Percentiles rank a stretch among this genome's conserved stretches.
Evolutionary conservation across 2,113 vertebrate species (phyloP).

Genomic region (Casuarius casuarius): DNA sequence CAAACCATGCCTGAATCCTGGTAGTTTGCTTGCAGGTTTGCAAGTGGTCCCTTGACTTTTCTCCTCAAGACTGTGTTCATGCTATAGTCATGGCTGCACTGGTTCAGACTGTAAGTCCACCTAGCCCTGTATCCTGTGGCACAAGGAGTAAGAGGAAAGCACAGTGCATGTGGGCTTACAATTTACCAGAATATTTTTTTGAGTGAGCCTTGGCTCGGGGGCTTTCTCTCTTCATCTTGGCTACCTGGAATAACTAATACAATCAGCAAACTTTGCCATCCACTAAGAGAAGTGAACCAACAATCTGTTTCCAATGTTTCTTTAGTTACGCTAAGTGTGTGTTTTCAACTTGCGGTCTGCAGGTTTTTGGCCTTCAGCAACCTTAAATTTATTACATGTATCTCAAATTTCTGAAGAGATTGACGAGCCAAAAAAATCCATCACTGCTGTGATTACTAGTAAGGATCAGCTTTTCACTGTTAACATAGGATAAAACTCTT

Average conservation of each 20-base stretch:
- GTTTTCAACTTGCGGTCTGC: not conserved
- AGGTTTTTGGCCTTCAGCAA: not conserved
- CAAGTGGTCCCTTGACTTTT: not conserved
- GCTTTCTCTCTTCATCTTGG: not conserved
- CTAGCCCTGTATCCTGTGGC: not conserved
- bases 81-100: not conserved
- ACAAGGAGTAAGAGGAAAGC: not conserved
- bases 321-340: fast-evolving
- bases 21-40: not conserved
- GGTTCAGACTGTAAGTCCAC: not conserved
- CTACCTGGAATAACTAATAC: not conserved
- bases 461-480: not conserved
- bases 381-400: not conserved
- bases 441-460: not conserved
- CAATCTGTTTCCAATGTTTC: not conserved
- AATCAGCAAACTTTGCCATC: not conserved
- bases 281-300: not conserved
- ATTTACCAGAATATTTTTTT: not conserved
- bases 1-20: not conserved
- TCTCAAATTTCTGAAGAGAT: not conserved
- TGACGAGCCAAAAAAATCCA: not conserved
- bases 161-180: not conserved
- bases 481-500: not conserved
- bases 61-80: not conserved
- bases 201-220: not conserved